Conservation (phyloP, 2,888 invertebrate genomes). For the Drosophila subsilvestris region DNA sequence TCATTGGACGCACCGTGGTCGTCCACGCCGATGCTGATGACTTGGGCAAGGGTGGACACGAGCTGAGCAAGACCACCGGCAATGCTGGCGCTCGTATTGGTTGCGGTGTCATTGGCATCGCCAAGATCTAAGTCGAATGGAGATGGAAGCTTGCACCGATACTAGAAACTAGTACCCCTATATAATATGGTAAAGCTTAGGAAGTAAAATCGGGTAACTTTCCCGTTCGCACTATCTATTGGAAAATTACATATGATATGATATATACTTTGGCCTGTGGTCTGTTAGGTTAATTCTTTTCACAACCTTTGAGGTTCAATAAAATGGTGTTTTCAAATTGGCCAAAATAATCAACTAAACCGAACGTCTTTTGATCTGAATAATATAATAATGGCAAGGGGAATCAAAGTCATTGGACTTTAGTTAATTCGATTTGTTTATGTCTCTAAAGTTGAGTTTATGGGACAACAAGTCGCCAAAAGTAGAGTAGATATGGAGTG, state of each 20-base stretch:
- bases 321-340: slow-evolving; percentile 52
- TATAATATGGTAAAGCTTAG: background rate
- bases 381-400: no score
- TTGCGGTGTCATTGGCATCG: slow-evolving; percentile 84
- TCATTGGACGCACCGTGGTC: slow-evolving; percentile 93
- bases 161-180: slow-evolving; percentile 2
- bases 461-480: no score
- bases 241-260: slow-evolving; percentile 24
- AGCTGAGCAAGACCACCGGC: slow-evolving; percentile 96
- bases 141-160: slow-evolving; percentile 4
- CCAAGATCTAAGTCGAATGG: slow-evolving; percentile 74
- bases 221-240: slow-evolving; percentile 36
- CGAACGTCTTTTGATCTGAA: background rate
- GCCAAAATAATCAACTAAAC: background rate
- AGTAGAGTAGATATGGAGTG: no score
- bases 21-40: slow-evolving; percentile 98
- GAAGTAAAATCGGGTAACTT: background rate
- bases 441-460: no score
- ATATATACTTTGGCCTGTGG: slow-evolving; percentile 40
- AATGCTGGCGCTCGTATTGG: slow-evolving; percentile 92
- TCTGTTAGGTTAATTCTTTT: slow-evolving; percentile 48
- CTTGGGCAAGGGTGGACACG: slow-evolving; percentile 95
- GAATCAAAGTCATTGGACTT: no score
- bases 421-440: no score
- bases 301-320: slow-evolving; percentile 52